Conservation (phyloP, 2,797 vertebrate species). For the Ispidina picta region DNA sequence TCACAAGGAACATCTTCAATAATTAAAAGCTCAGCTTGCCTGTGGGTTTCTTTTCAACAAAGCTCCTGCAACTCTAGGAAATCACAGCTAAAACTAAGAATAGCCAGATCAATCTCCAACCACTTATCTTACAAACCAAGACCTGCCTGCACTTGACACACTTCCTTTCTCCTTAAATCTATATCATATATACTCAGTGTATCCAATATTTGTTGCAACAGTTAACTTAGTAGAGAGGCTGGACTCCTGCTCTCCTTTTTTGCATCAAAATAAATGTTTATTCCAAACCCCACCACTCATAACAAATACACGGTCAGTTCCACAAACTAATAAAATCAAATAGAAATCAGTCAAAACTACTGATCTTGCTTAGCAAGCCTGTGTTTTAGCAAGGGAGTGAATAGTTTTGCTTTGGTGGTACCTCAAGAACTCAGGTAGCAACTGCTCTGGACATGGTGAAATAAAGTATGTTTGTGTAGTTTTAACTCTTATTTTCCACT, state of each 20-base stretch:
- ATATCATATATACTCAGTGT: neutral
- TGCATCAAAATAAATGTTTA: neutral
- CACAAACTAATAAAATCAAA: neutral
- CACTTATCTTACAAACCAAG: constrained; percentile 29
- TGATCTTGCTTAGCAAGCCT: neutral
- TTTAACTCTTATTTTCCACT: neutral
- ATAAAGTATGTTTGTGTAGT: neutral
- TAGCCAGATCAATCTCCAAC: constrained; percentile 1
- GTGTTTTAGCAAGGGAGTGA: neutral
- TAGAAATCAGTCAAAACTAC: neutral
- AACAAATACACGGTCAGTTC: neutral
- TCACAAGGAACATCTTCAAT: neutral
- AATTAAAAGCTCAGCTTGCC: constrained; percentile 23
- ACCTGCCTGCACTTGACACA: neutral
- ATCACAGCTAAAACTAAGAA: neutral
- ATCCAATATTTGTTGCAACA: neutral
- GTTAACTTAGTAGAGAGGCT: neutral
- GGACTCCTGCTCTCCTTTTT: neutral
- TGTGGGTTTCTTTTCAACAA: constrained; percentile 9
- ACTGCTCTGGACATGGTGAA: accelerated
- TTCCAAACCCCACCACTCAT: neutral
- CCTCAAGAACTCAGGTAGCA: neutral
- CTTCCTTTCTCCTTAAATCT: neutral
- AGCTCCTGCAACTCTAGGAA: neutral
- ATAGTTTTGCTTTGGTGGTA: neutral